Base-by-base conservation (phyloP, 1,140 invertebrate genomes). In the Drosophila asahinai region DNA sequence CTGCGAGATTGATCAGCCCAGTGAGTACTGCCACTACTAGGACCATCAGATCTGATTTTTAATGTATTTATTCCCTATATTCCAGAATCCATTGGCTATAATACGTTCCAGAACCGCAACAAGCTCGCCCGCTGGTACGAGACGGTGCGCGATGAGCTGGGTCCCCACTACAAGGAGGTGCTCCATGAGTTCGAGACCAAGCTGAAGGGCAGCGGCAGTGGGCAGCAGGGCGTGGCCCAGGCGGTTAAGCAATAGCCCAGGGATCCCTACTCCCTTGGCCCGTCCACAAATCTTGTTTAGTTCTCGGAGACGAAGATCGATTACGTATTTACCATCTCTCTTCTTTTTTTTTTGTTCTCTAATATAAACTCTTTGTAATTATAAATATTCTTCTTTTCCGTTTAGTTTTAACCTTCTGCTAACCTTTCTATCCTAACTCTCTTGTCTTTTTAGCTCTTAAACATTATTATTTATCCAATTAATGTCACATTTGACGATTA, bases 1-100 rank as follows among this genome's bases (percentile, higher is more conserved):
- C 17, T 97, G 96, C 92, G 97, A 98, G 93, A 93, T 98, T 38
- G 97, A 98, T 92, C 97, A 98, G 94, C 95, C 97, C 48, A 94
- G 94, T 93, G 93, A 95, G 80, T 93, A 71, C 4, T n/a, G 12
- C 11, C 6, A 30, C 27, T 1, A 30, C 7, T 12, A 38, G 36
- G 9, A 4, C 12, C 3, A 7, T 38, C 2, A 7, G 2, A 15
- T 5, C 0, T 9, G 14, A 1, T 25, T 3, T 57, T 6, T 3
- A 25, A 25, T 54, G 0, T 12, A 33, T 14, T n/a, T 0, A 8
- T 14, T 42, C 8, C 38, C 30, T 51, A 0, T 58, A 0, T 63
- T 51, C 0, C 75, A 95, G 95, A 94, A 81, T 93, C 95, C 64
- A 94, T 94, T 47, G 96, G 95, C 30, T 96, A 94, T 83, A 94